A percentile compares a stretch with the other conserved stretches of the same genome.
Evolutionary conservation across 2,113 vertebrate genomes (phyloP).

Genomic region (Symphodus melops): DNA sequence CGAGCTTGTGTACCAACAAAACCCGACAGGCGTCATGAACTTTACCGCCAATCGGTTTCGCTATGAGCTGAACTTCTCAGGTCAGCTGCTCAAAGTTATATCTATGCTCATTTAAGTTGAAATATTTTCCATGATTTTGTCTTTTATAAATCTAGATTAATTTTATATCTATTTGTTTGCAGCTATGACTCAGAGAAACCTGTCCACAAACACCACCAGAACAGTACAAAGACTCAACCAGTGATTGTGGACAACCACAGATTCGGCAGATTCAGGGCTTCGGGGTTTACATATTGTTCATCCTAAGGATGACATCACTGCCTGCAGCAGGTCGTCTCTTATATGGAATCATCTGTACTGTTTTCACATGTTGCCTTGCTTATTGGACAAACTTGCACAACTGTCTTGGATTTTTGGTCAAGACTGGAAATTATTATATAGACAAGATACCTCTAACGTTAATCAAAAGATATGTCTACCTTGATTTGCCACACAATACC

Average conservation of each 20-base stretch:
- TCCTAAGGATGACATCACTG: too few species aligned
- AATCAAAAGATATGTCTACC: too few species aligned
- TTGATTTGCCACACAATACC: too few species aligned
- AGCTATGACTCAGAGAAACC: slow-evolving; percentile 79
- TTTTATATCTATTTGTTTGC: slow-evolving; percentile 28
- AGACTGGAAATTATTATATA: too few species aligned
- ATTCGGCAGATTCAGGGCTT: not conserved
- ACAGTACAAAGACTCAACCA: slow-evolving; percentile 46
- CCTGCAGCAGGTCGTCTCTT: too few species aligned
- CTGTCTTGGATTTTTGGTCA: too few species aligned
- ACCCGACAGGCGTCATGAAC: slow-evolving; percentile 40
- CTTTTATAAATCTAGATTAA: not conserved
- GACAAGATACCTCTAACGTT: too few species aligned
- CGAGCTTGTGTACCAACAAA: slow-evolving; percentile 65
- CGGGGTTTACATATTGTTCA: not conserved
- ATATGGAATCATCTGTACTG: too few species aligned
- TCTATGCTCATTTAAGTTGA: too few species aligned
- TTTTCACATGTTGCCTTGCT: too few species aligned
- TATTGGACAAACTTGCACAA: not conserved
- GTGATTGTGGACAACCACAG: slow-evolving; percentile 1
- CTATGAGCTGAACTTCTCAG: slow-evolving; percentile 70
- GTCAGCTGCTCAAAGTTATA: slow-evolving; percentile 36
- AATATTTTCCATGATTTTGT: too few species aligned
- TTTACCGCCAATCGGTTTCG: slow-evolving; percentile 43
- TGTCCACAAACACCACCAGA: slow-evolving; percentile 59